Conservation (phyloP, 2,888 invertebrate species). For the Ceramica pisi region DNA sequence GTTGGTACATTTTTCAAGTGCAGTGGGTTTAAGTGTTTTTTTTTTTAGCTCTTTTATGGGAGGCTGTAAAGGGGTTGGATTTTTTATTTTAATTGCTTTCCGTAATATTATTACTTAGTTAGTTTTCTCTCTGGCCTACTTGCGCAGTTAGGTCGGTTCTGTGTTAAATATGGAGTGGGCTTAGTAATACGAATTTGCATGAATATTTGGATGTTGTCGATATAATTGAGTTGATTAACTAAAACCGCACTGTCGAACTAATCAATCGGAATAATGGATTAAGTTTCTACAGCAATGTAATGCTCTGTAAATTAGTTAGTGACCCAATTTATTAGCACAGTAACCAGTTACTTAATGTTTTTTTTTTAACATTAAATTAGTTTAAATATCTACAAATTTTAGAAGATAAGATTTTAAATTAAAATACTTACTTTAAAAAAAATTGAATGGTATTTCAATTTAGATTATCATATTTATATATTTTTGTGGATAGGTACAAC, state of each 20-base stretch:
- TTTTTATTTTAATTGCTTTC: conserved; percentile 60
- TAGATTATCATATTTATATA: no score
- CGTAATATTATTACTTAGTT: conserved; percentile 37
- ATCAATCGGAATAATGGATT: not conserved
- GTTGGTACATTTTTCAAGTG: conserved; percentile 71
- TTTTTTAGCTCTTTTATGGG: conserved; percentile 45
- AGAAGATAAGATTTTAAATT: no score
- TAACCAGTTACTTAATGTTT: no score
- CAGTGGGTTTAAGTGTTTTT: conserved; percentile 54
- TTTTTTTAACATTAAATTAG: no score
- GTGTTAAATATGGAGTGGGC: not conserved
- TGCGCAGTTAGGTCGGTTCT: not conserved
- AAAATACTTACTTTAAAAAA: no score
- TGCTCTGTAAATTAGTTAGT: not conserved
- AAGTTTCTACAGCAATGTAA: not conserved
- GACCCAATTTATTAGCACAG: not conserved
- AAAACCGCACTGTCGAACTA: not conserved
- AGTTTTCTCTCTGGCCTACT: conserved; percentile 14
- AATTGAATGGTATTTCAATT: no score
- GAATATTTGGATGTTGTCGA: not conserved
- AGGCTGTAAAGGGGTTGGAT: conserved; percentile 34
- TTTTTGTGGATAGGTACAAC: no score
- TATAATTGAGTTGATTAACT: not conserved
- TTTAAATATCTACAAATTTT: no score
- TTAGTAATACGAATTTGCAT: not conserved